Base-by-base conservation (phyloP, 2,797 vertebrate genomes). In the Eleutherodactylus coqui region DNA sequence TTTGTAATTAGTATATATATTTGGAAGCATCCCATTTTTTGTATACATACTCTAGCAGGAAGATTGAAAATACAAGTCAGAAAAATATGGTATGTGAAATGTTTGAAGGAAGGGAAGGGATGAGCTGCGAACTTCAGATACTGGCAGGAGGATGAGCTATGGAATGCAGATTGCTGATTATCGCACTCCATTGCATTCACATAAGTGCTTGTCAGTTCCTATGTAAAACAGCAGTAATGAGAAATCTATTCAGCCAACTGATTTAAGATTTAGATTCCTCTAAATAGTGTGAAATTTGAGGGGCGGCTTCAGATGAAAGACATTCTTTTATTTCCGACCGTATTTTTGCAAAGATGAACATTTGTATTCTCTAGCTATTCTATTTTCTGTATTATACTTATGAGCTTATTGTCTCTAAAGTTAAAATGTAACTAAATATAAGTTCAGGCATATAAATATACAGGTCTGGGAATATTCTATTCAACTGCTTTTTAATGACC, bases 161-260 rank as follows among this genome's bases (percentile, higher is more conserved):
- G 36, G 36, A 79, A 85, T 85, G 76, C 64, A 85, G 84, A 85
- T 85, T 85, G 64, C 64, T 58, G 70, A 80, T 85, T 85, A 58
- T 79, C 36, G 17, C 84, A 55, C 45, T 85, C n/a, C 49, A 62
- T 60, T 73, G 49, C 84, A 70, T 80, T 58, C 84, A 85, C 62
- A 85, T 85, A 79, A 85, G 77, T 60, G 38, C 62, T 80, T 47
- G 77, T 80, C 76, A 72, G 49, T 58, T 85, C 58, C 64, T 85
- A 85, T 85, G 84, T 72, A 85, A 85, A 80, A 72, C 38, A 72
- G 84, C 64, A n/a, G 84, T 72, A 79, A 85, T 85, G 64, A 73
- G 67, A 85, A 78, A 79, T 85, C 47, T 77, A 73, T 79, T 79
- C 76, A 79, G 5, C 38, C 53, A 72, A 79, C 32, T 78, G 83